Conservation (phyloP, 2,888 invertebrate species). For the Torymus tubicola region DNA sequence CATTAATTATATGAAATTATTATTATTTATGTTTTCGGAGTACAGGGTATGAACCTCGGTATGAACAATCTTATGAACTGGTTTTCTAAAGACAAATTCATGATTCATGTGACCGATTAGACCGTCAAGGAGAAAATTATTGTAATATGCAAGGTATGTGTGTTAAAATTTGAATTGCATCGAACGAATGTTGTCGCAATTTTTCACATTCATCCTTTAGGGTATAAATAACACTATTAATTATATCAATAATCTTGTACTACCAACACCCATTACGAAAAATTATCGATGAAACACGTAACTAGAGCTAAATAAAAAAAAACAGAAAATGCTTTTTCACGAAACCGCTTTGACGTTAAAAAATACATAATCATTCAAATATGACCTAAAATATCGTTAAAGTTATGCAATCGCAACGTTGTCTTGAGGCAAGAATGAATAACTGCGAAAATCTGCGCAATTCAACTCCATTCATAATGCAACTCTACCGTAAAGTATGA, state of each 20-base stretch:
- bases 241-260: not conserved
- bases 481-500: not conserved
- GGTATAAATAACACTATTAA: not conserved
- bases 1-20: no score
- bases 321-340: no score
- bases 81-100: not conserved
- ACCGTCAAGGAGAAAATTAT: constrained; percentile 20
- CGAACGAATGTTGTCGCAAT: constrained; percentile 9
- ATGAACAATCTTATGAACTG: no score
- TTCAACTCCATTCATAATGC: no score
- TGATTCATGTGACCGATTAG: constrained; percentile 6
- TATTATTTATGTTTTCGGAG: no score
- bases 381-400: no score
- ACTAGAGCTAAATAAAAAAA: no score
- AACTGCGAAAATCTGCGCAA: not conserved
- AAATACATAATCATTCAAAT: no score
- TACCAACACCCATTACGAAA: not conserved
- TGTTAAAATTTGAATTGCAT: constrained; percentile 35
- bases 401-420: no score
- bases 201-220: constrained; percentile 7
- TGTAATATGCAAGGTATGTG: not conserved
- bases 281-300: not conserved
- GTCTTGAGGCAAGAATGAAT: not conserved
- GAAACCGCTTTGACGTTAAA: no score
- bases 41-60: no score